phyloP scores from a whole-genome alignment of 1,140 invertebrate genomes.

The Scaptomyza graminum region DNA sequence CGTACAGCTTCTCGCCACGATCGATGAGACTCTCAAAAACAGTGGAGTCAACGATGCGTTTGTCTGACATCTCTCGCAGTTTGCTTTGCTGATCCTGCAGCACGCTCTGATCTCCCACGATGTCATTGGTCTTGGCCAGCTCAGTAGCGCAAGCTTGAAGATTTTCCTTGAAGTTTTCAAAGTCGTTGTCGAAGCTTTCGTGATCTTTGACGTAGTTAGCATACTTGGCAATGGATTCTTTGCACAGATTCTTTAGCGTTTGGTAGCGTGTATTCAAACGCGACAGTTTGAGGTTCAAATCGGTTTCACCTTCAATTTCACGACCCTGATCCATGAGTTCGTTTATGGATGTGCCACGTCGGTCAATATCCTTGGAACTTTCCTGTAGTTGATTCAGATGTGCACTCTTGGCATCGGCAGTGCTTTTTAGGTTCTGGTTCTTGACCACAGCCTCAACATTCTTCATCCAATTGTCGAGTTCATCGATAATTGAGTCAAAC shows the following conservation, averaged over 20 bases:
- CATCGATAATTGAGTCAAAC: constrained; percentile 91
- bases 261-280: constrained; percentile 93
- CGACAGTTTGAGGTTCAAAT: constrained; percentile 90
- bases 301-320: constrained; percentile 90
- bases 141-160: constrained; percentile 89
- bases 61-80: constrained; percentile 92
- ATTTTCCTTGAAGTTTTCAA: constrained; percentile 90
- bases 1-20: constrained; percentile 95
- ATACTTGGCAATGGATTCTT: constrained; percentile 91
- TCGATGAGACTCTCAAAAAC: constrained; percentile 94
- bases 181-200: constrained; percentile 90
- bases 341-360: constrained; percentile 89
- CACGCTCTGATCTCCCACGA: constrained; percentile 93
- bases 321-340: constrained; percentile 89
- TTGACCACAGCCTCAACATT: constrained; percentile 92
- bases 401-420: constrained; percentile 90
- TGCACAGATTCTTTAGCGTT: constrained; percentile 91
- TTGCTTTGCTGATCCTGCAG: constrained; percentile 94
- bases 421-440: constrained; percentile 95
- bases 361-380: constrained; percentile 89
- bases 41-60: constrained; percentile 91
- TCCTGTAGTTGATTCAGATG: constrained; percentile 92
- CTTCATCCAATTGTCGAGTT: constrained; percentile 92
- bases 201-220: constrained; percentile 94
- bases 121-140: constrained; percentile 91